Evolutionary conservation across 2,888 invertebrate genomes (phyloP), one percentile per base, ranked within the genome.

Genomic region (Andrena trimmerana): DNA sequence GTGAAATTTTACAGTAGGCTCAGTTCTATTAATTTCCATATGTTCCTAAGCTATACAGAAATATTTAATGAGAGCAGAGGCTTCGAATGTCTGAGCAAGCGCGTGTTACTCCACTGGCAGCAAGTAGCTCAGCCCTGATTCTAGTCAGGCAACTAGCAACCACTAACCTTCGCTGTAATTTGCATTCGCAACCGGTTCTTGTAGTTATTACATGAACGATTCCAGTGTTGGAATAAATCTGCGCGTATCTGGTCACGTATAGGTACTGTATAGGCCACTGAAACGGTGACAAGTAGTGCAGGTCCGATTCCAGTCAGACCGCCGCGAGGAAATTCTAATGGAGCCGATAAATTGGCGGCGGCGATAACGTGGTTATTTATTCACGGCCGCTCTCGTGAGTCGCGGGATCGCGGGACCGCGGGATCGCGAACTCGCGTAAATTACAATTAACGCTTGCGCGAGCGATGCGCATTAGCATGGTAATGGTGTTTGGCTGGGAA

Each of bases 341-440:
- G 31, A 16, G 3, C 27, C 36, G 42, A 65, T 42, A 74, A 74
- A 66, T 67, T 42, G 67, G 65, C 42, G 24, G 7, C 33, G 7
- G 54, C 69, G 69, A 69, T 42, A 76, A 69, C 62, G 36, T 33
- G n/a, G 24, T 70, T 69, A 60, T 54, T 62, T 62, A 76, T 52
- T 52, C 59, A 20, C 69, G 52, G 24, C 13, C 13, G 6, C 10
- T 20, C 52, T 3, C 42, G 42, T 16, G 67, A 48, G 24, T 66
- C 48, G 48, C 48, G 65, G 42, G 16, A 42, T 24, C 42, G 27
- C 29, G 29, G 20, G 20, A 20, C 48, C 48, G 48, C 48, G 65
- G 42, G 16, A 42, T 24, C 42, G 27, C 29, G 29, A 2, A 42
- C 42, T 10, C 31, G 36, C 36, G 48, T 50, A 48, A 74, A 74